These are phyloP conservation scores for Cremastobaeus sp. DNA, from an alignment of 2,888 invertebrate species.

Conservation along the genomic window DNA sequence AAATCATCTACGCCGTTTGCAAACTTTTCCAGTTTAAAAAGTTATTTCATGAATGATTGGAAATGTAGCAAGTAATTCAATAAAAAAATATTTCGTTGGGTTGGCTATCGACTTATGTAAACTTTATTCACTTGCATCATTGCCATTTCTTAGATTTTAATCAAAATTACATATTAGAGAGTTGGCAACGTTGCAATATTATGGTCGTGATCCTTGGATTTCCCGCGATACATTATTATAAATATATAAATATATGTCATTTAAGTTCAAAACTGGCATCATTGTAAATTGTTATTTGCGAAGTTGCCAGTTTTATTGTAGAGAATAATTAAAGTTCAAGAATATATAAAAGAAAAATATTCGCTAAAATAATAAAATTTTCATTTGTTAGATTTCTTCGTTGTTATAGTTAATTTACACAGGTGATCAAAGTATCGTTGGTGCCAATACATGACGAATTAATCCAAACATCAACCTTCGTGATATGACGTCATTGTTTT, in stretches of 20 bases:
- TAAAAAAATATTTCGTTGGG: no score
- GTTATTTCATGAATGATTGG: no score
- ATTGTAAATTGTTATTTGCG: neutral
- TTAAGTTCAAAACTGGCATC: slow-evolving; percentile 23
- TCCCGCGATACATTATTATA: slow-evolving; percentile 9
- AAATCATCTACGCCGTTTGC: slow-evolving; percentile 10
- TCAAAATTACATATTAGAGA: slow-evolving; percentile 17
- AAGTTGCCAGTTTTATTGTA: slow-evolving; percentile 19
- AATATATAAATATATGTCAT: slow-evolving; percentile 15
- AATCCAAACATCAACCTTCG: slow-evolving; percentile 11
- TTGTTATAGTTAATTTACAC: slow-evolving; percentile 33
- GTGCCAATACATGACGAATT: slow-evolving; percentile 41
- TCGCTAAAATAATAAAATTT: neutral
- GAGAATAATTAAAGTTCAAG: slow-evolving; percentile 37
- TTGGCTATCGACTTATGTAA: neutral
- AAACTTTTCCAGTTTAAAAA: no score
- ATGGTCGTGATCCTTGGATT: neutral
- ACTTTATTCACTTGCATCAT: neutral
- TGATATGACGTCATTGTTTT: slow-evolving; percentile 12
- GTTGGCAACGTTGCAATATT: neutral
- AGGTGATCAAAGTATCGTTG: slow-evolving; percentile 33
- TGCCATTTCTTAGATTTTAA: slow-evolving; percentile 24
- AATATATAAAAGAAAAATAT: slow-evolving; percentile 21
- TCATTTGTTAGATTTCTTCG: slow-evolving; percentile 36
- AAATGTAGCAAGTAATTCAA: no score